These are phyloP conservation scores for Nomada ferruginata DNA, from an alignment of 2,888 invertebrate genomes.

Conservation along the genomic window DNA sequence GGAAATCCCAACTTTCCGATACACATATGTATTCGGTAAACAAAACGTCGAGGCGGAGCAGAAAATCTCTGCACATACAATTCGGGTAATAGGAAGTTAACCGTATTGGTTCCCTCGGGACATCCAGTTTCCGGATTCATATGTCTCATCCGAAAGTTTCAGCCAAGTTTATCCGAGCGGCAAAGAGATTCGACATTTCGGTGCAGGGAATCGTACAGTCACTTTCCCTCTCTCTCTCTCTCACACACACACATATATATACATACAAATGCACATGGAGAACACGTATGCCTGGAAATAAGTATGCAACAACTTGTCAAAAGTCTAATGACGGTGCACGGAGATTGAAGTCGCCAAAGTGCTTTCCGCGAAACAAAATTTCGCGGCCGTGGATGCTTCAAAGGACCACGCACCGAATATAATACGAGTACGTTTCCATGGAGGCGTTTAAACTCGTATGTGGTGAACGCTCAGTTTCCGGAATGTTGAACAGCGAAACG, in stretches of 20 bases:
- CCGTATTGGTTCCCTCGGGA: conserved; percentile 26
- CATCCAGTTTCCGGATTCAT: conserved; percentile 44
- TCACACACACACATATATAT: not conserved
- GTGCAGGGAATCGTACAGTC: conserved; percentile 27
- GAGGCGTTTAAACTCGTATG: not conserved
- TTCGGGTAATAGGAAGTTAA: conserved; percentile 46
- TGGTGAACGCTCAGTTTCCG: conserved; percentile 1
- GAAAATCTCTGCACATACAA: conserved; percentile 46
- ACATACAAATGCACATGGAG: not conserved
- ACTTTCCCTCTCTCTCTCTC: not conserved
- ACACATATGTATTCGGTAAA: not conserved
- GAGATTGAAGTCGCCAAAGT: conserved; percentile 49
- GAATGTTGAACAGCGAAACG: not conserved
- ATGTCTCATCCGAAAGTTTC: conserved; percentile 63
- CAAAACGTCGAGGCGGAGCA: not conserved
- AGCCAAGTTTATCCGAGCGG: conserved; percentile 53
- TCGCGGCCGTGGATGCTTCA: conserved; percentile 1
- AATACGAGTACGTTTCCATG: not conserved
- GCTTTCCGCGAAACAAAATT: conserved; percentile 41
- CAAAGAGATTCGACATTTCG: conserved; percentile 44
- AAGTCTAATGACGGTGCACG: conserved; percentile 62
- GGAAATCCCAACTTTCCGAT: not conserved
- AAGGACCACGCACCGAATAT: conserved; percentile 19
- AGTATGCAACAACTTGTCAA: conserved; percentile 40
- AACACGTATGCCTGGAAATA: conserved; percentile 17